phyloP scores from a whole-genome alignment of 1,140 invertebrate genomes.

The Bombus pascuorum region DNA sequence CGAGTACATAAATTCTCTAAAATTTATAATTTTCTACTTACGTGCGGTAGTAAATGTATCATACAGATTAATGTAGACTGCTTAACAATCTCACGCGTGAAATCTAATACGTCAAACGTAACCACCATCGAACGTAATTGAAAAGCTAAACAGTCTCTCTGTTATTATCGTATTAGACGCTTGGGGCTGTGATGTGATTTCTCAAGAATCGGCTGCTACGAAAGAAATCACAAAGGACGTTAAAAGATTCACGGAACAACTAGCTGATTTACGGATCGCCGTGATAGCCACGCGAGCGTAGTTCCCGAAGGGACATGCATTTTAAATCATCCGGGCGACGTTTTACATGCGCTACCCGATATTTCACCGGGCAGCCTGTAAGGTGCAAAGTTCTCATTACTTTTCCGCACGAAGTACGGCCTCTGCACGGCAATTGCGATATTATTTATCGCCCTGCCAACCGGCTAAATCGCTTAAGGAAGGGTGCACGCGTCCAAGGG shows the following conservation, averaged over 20 bases:
- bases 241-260: conserved; percentile 15
- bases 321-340: conserved; percentile 41
- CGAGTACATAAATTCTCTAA: background rate
- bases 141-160: background rate
- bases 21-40: background rate
- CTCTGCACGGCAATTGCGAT: conserved; percentile 33
- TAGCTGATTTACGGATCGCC: conserved; percentile 21
- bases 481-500: background rate
- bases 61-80: background rate
- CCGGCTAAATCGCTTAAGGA: conserved; percentile 42
- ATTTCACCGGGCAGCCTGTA: conserved; percentile 22
- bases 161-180: background rate
- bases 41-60: background rate
- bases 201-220: background rate
- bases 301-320: conserved; percentile 37
- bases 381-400: conserved; percentile 47
- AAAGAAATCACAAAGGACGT: background rate
- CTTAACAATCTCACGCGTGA: background rate
- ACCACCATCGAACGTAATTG: background rate
- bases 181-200: background rate
- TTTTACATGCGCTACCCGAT: conserved; percentile 30
- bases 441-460: conserved; percentile 53
- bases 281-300: conserved; percentile 21
- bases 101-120: background rate
- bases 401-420: conserved; percentile 31